Base-by-base conservation (phyloP, 2,113 vertebrate genomes). In the Eonycteris spelaea region DNA sequence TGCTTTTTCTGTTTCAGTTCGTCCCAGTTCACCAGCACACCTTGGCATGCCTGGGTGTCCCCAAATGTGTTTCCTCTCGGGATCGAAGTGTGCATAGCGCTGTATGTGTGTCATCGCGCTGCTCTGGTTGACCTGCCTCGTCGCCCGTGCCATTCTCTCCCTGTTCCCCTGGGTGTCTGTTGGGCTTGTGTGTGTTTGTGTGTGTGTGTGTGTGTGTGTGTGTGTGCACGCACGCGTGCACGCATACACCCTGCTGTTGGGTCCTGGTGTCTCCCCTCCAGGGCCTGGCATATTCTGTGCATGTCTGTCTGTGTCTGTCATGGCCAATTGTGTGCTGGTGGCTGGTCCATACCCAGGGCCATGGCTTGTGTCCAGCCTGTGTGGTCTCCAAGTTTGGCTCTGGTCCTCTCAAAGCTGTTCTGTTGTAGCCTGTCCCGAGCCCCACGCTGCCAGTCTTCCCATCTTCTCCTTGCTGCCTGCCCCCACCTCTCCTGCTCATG, bases 391-490 rank as follows among this genome's bases (percentile, higher is more conserved):
- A 71, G 74, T 95, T 96, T 51, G 93, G n/a, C 82, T 78, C 70
- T 79, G 91, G 68, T 79, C 59, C 86, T 91, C 85, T 95, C 80
- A 55, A 88, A 9, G 30, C 96, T 92, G 74, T 96, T 96, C 94
- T 70, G 4, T 89, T 73, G 91, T 97, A 95, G 90, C 92, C 86
- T 51, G 97, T 98, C 95, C 96, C 73, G 14, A 96, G 98, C 97
- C 97, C 97, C 98, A 97, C 80, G 97, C 95, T 93, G 97, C 98
- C 96, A 94, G 94, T 79, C 73, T 95, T 38, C 59, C 35, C 0
- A 0, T 84, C 65, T 53, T 71, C 78, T 97, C 96, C 99, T 98
- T 91, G 97, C 98, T 98, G 98, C 98, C 98, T 98, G 96, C 97
- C 88, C 96, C 96, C 97, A 51, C 73, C 79, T n/a, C 85, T 80